Percentiles rank a stretch among this genome's conserved stretches.
These are phyloP conservation scores for Penaeus indicus DNA, from an alignment of 1,140 invertebrate genomes.

Conservation along the genomic window DNA sequence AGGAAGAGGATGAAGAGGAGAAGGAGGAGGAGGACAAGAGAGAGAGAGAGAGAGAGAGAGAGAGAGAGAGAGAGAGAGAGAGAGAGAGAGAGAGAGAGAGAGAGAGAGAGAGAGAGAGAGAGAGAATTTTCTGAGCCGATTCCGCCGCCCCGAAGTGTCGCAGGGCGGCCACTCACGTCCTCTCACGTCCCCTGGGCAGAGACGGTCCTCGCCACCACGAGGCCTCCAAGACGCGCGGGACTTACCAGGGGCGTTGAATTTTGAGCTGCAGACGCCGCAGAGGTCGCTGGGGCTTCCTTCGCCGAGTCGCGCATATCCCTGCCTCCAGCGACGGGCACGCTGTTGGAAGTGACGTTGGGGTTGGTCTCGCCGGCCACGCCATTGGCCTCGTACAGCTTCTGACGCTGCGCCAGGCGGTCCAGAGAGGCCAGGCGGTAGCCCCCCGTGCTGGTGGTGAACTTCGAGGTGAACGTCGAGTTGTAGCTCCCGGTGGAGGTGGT, in stretches of 20 bases:
- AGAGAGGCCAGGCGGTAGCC: conserved; percentile 77
- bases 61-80: neutral
- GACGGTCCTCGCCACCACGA: too few species aligned
- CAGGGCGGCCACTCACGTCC: too few species aligned
- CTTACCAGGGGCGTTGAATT: too few species aligned
- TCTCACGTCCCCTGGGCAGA: too few species aligned
- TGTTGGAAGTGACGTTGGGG: neutral
- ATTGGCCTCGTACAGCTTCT: conserved; percentile 74
- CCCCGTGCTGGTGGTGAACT: conserved; percentile 21
- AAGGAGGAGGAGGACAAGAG: neutral
- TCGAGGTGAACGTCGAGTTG: conserved; percentile 48
- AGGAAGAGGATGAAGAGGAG: neutral
- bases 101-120: neutral
- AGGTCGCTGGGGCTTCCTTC: too few species aligned
- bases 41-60: neutral
- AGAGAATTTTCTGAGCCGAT: too few species aligned
- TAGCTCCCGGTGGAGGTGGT: neutral
- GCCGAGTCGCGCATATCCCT: neutral
- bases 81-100: neutral
- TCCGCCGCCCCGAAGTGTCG: too few species aligned
- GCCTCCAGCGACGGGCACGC: neutral
- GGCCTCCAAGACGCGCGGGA: too few species aligned
- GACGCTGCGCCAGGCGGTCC: conserved; percentile 79
- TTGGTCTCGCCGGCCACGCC: conserved; percentile 11
- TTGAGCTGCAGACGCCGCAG: too few species aligned